A percentile compares a stretch with the other conserved stretches of the same genome.
phyloP scores from a whole-genome alignment of 2,113 vertebrate species.

The Tricholaema leucomelas region DNA sequence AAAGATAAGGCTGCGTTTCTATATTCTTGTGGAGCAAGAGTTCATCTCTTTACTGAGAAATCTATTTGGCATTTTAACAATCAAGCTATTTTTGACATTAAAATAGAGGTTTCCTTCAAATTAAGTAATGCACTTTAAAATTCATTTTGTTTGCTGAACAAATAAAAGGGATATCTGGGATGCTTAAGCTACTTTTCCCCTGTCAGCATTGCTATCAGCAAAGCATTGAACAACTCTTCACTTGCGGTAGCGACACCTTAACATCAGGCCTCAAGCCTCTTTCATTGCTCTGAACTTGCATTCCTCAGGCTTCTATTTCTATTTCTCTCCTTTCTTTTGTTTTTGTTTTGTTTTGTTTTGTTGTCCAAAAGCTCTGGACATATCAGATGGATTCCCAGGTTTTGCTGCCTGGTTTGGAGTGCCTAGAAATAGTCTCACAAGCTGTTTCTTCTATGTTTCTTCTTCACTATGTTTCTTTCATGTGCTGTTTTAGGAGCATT shows the following conservation, averaged over 20 bases:
- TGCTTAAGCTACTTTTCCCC: background rate
- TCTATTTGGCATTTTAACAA: background rate
- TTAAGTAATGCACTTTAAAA: background rate
- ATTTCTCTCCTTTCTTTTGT: no score
- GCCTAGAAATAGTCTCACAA: no score
- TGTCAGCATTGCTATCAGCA: background rate
- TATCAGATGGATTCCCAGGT: no score
- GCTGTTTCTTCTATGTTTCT: no score
- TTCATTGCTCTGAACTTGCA: no score
- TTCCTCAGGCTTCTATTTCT: no score
- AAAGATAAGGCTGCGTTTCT: background rate
- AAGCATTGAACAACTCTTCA: background rate
- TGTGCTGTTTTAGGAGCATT: no score
- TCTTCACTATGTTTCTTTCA: no score
- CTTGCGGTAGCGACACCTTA: background rate
- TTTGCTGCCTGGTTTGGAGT: no score
- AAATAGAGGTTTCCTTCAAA: background rate
- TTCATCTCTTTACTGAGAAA: background rate
- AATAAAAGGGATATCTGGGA: background rate
- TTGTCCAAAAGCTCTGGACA: no score
- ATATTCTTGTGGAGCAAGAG: background rate
- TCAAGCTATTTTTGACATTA: background rate
- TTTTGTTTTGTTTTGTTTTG: no score
- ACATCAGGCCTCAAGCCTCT: no score
- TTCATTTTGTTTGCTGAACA: background rate